Base-by-base conservation (phyloP, 35 echinoderm and acorn worm species). In the Anneissia japonica region DNA sequence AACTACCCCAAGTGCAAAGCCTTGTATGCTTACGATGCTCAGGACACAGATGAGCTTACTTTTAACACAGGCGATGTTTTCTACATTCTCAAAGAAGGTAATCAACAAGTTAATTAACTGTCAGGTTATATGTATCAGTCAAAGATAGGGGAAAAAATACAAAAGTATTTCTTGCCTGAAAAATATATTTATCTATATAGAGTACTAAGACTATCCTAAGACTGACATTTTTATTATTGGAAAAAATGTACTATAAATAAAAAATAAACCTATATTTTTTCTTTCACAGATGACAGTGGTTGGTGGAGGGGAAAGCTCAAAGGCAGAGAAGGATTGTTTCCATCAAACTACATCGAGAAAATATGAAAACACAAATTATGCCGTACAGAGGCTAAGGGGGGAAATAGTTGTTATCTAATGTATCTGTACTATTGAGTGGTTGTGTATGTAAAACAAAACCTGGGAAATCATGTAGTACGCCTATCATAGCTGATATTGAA, bases 291-390 rank as follows among this genome's bases (percentile, higher is more conserved):
- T 16, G 39, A 81, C 0, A 86, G 85, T 33, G 95, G 95, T 17
- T 97, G 95, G 95, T 97, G 95, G 95, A 74, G 84, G 45, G 95
- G 95, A 4, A 74, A 86, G 35, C 32, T 97, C 14, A 38, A 87
- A 77, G 86, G 91, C 10, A 88, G 86, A 74, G 95, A 97, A 77
- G 95, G 95, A 0, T 74, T 97, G 17, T 97, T 97, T 77, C 95
- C 95, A 33, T 86, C 89, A 81, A 97, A 97, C 73, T 97, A 97
- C 37, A 90, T 97, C 21, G 82, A 97, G 72, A 93, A 93, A 82
- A 91, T 93, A 29, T 94, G 74, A 91, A 81, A 16, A 64, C 7
- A 35, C 10, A 14, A 9, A 81, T 30, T 39, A 39, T 12, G 26
- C 7, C 26, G 33, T 11, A 76, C 7, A 76, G 33, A 76, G 26